These are phyloP conservation scores for Formica selysi DNA, from an alignment of 1,140 invertebrate genomes.

Conservation along the genomic window DNA sequence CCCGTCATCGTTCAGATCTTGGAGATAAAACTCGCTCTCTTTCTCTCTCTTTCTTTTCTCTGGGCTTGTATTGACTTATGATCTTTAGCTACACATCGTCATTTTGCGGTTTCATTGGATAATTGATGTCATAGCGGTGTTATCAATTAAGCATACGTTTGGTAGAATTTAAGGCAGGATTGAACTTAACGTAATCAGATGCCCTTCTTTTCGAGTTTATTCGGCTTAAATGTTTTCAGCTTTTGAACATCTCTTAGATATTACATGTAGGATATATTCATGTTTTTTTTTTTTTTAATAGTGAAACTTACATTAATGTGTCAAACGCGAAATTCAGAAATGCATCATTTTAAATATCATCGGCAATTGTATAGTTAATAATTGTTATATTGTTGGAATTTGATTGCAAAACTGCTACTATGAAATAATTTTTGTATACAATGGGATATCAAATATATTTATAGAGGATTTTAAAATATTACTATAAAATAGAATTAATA, in stretches of 20 bases:
- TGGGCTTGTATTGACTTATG: not conserved
- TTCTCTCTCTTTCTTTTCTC: no score
- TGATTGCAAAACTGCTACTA: not conserved
- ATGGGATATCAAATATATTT: not conserved
- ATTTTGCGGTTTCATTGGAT: not conserved
- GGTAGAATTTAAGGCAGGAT: not conserved
- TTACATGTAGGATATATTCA: not conserved
- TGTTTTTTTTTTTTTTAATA: not conserved
- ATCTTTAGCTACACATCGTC: not conserved
- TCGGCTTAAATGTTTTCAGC: not conserved
- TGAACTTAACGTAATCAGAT: no score
- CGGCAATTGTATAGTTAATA: not conserved
- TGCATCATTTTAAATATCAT: not conserved
- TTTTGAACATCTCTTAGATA: not conserved
- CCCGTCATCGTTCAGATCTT: constrained; percentile 26
- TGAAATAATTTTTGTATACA: not conserved
- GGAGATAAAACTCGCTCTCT: not conserved
- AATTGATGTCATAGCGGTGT: not conserved
- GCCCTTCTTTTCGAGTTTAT: not conserved
- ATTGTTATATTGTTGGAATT: not conserved
- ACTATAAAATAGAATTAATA: not conserved
- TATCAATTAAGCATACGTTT: not conserved
- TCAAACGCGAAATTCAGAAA: no score
- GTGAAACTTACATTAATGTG: not conserved
- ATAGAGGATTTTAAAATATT: not conserved